Percentiles rank a stretch among this genome's conserved stretches.
phyloP scores from a whole-genome alignment of 2,797 vertebrate species.

The Dendrocincla tyrannina region DNA sequence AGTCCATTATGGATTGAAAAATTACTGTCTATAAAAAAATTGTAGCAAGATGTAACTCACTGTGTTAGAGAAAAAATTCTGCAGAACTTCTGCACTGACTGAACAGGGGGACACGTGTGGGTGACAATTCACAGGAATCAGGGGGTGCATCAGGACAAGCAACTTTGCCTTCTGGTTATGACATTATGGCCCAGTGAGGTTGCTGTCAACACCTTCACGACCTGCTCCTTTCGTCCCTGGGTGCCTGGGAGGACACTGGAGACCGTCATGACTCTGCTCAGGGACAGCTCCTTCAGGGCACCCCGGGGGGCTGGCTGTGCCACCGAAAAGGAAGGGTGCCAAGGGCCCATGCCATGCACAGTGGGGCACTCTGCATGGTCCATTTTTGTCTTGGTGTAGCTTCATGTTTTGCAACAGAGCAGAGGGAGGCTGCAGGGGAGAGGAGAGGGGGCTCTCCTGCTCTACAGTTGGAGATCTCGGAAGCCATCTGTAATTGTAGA shows the following conservation, averaged over 20 bases:
- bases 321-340: background rate
- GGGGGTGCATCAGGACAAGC: accelerated
- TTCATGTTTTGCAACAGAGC: background rate
- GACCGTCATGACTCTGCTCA: background rate
- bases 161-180: background rate
- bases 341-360: accelerated
- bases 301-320: background rate
- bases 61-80: background rate
- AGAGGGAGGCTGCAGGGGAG: background rate
- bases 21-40: background rate
- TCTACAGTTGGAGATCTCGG: background rate
- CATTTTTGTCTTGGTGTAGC: background rate
- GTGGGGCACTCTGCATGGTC: background rate
- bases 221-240: background rate
- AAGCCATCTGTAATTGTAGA: background rate
- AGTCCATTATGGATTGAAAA: background rate
- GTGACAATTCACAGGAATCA: background rate
- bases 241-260: background rate
- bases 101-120: accelerated
- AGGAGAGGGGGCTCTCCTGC: background rate
- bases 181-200: background rate
- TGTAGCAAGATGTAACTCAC: background rate
- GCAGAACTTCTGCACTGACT: background rate
- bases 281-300: background rate
- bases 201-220: background rate